Evolutionary conservation across 2,888 invertebrate genomes (phyloP).

Genomic region (Morpho achilles): DNA sequence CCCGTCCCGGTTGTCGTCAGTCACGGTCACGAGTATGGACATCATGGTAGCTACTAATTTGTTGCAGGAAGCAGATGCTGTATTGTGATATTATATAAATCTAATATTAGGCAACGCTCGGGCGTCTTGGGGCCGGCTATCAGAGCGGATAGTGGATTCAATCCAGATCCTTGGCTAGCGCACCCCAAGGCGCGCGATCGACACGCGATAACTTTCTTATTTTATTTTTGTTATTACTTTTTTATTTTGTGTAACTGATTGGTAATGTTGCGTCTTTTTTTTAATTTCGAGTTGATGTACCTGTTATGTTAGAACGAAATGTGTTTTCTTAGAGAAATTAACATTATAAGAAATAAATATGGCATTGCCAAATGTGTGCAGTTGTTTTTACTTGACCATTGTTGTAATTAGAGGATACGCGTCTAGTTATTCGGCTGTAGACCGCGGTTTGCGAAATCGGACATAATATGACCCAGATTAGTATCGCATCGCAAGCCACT

Average conservation of each 20-base stretch:
- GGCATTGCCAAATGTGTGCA: slow-evolving; percentile 50
- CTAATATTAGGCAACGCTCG: slow-evolving; percentile 69
- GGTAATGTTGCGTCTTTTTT: slow-evolving; percentile 59
- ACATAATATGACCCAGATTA: slow-evolving; percentile 65
- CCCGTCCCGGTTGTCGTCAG: slow-evolving; percentile 74
- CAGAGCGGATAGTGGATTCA: slow-evolving; percentile 53
- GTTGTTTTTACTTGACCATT: slow-evolving; percentile 39
- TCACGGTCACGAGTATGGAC: slow-evolving; percentile 72
- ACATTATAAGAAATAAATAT: slow-evolving; percentile 50
- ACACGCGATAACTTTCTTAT: slow-evolving; percentile 52
- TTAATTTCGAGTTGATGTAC: slow-evolving; percentile 71
- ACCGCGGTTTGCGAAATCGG: slow-evolving; percentile 63
- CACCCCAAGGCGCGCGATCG: slow-evolving; percentile 51
- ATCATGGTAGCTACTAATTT: slow-evolving; percentile 75
- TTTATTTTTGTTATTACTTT: slow-evolving; percentile 54
- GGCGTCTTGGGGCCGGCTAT: slow-evolving; percentile 47
- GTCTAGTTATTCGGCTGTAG: slow-evolving; percentile 48
- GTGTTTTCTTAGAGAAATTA: slow-evolving; percentile 39
- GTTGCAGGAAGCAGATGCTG: slow-evolving; percentile 74
- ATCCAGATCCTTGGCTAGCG: slow-evolving; percentile 40
- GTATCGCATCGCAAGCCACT: slow-evolving; percentile 51
- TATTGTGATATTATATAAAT: slow-evolving; percentile 75
- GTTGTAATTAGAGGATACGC: slow-evolving; percentile 36
- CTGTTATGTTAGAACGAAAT: slow-evolving; percentile 60
- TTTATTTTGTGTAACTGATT: slow-evolving; percentile 53